phyloP scores from a whole-genome alignment of 1,140 invertebrate genomes.

The Magallana ariakensis region DNA sequence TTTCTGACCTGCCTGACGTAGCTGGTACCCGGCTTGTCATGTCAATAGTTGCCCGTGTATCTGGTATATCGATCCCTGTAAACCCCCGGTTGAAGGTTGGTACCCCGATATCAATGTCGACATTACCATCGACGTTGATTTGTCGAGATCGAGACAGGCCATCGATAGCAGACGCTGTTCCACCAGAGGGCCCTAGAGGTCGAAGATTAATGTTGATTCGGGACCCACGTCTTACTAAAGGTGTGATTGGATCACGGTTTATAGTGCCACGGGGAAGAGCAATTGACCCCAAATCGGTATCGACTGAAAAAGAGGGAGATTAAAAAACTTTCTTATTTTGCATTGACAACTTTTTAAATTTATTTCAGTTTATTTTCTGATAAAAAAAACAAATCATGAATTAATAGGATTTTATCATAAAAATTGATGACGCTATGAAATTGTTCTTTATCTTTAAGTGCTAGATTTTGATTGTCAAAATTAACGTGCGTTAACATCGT shows the following conservation, averaged over 20 bases:
- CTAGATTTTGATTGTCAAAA: too few species aligned
- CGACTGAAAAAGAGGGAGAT: neutral
- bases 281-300: neutral
- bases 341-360: too few species aligned
- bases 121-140: neutral
- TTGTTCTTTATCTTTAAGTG: too few species aligned
- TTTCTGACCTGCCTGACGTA: neutral
- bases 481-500: too few species aligned
- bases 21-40: conserved; percentile 2
- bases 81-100: neutral
- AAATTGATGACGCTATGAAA: too few species aligned
- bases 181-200: neutral
- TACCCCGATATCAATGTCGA: neutral
- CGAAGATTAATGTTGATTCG: neutral
- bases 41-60: conserved; percentile 1
- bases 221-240: neutral
- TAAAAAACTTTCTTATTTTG: too few species aligned
- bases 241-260: neutral
- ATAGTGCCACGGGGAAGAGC: neutral
- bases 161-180: neutral
- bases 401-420: too few species aligned
- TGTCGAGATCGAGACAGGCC: neutral
- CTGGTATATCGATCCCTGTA: conserved; percentile 9
- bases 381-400: too few species aligned
- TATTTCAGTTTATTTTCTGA: too few species aligned